Conservation (phyloP, 1,140 invertebrate genomes). For the Scylla paramamosain region DNA sequence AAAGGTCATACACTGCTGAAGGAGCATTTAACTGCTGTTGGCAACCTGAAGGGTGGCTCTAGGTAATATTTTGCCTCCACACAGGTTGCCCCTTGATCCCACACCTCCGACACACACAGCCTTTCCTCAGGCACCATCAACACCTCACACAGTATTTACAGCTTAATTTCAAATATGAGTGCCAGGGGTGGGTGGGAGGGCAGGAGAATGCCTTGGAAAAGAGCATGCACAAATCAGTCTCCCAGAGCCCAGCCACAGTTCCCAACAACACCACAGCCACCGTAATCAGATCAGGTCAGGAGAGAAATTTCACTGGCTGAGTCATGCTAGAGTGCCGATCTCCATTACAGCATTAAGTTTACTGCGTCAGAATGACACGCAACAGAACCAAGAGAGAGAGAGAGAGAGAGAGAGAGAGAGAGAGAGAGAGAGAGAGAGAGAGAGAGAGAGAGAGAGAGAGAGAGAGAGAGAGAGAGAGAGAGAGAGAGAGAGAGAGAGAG, state of each 20-base stretch:
- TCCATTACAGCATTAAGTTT: not conserved
- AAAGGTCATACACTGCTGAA: conserved; percentile 66
- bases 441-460: no score
- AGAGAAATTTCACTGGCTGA: not conserved
- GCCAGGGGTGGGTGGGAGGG: conserved; percentile 63
- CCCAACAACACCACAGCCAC: conserved; percentile 21
- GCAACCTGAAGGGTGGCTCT: conserved; percentile 48
- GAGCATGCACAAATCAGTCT: conserved; percentile 67
- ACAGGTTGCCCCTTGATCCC: conserved; percentile 61
- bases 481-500: no score
- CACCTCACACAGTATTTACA: conserved; percentile 70
- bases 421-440: no score
- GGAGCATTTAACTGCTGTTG: conserved; percentile 66
- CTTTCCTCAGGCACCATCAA: conserved; percentile 73
- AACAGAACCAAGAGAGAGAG: not conserved
- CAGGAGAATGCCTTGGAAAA: conserved; percentile 66
- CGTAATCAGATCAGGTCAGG: not conserved
- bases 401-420: no score
- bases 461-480: no score
- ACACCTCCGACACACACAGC: conserved; percentile 74
- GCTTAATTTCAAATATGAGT: conserved; percentile 47
- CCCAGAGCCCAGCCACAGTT: conserved; percentile 64
- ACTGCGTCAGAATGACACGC: not conserved
- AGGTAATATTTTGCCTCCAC: conserved; percentile 7
- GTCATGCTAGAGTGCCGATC: not conserved